Conservation (phyloP, 1,140 invertebrate species). For the Pomphorhynchus laevis region DNA sequence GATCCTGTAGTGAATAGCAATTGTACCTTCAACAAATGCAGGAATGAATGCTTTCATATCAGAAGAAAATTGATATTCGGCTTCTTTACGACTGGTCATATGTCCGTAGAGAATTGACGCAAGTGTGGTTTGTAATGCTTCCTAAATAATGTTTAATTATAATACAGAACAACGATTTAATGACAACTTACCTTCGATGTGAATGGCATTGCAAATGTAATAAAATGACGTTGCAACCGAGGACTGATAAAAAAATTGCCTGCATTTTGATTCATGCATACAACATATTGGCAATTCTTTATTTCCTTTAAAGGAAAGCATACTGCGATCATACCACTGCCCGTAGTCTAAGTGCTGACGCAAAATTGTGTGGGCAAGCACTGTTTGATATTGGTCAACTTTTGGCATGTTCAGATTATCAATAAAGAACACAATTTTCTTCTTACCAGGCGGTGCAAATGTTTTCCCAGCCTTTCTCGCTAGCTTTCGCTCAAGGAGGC, state of each 20-base stretch:
- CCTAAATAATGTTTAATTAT: not conserved
- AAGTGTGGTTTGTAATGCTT: not conserved
- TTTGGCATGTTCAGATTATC: not conserved
- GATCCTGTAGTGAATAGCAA: not conserved
- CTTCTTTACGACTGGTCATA: not conserved
- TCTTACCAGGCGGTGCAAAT: conserved; percentile 1
- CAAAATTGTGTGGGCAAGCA: not conserved
- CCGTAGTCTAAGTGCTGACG: not conserved
- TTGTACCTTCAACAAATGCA: not conserved
- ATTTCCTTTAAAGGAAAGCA: not conserved
- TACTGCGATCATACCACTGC: not conserved
- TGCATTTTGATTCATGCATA: conserved; percentile 11
- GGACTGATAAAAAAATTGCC: conserved; percentile 16
- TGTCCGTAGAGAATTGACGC: no score
- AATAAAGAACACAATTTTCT: not conserved
- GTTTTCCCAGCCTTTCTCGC: not conserved
- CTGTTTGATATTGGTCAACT: not conserved
- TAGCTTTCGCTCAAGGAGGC: not conserved
- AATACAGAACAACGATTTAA: not conserved
- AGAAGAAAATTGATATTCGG: not conserved
- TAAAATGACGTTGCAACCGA: conserved; percentile 18
- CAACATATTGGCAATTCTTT: not conserved
- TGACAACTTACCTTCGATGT: not conserved
- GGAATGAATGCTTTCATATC: not conserved
- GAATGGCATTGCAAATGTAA: not conserved